Evolutionary conservation across 1,140 invertebrate genomes (phyloP).

Genomic region (Grapholita molesta): DNA sequence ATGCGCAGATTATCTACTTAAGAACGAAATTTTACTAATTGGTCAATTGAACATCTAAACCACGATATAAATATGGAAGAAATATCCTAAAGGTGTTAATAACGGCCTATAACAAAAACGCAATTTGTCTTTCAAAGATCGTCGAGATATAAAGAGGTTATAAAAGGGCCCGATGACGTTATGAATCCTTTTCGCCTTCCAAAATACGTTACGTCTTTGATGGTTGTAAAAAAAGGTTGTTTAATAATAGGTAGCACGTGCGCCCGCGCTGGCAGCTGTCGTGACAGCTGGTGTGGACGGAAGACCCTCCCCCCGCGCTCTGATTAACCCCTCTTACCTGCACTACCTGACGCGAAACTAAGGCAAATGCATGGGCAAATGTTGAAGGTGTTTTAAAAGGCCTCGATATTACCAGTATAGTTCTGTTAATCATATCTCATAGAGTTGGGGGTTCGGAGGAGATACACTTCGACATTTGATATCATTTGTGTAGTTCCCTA

Average conservation of each 20-base stretch:
- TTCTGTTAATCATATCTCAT: not conserved
- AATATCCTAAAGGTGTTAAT: too few relatives aligned
- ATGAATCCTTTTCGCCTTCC: conserved; percentile 38
- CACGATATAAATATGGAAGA: too few relatives aligned
- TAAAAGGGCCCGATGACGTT: not conserved
- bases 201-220: conserved; percentile 47
- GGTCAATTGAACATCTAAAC: not conserved
- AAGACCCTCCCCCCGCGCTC: conserved; percentile 37
- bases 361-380: conserved; percentile 28
- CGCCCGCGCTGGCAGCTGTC: conserved; percentile 61
- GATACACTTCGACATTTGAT: not conserved
- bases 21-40: not conserved
- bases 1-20: not conserved
- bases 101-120: not conserved
- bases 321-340: conserved; percentile 42
- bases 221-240: conserved; percentile 37
- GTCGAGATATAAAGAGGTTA: not conserved
- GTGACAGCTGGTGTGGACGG: conserved; percentile 70
- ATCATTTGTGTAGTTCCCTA: not conserved
- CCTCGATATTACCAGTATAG: too few relatives aligned
- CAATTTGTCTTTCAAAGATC: not conserved
- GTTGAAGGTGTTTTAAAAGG: not conserved
- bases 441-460: not conserved
- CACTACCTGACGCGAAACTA: conserved; percentile 46
- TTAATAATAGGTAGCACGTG: conserved; percentile 74